Conservation (phyloP, 2,888 invertebrate genomes). For the Noctua janthe region DNA sequence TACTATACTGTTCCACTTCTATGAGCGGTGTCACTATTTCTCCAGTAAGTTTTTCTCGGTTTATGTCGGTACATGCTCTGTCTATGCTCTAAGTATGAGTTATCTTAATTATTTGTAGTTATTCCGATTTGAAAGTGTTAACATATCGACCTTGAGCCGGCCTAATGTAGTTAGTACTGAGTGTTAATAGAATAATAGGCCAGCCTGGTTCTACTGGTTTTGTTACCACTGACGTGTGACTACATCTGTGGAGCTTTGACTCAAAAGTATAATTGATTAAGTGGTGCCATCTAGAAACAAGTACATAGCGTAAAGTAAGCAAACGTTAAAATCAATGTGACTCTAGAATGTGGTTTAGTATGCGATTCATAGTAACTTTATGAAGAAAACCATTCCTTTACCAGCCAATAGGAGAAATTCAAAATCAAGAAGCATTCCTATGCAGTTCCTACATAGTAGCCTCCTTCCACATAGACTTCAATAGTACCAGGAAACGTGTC, state of each 20-base stretch:
- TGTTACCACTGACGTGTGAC: too few relatives aligned
- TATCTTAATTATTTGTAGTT: neutral
- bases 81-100: neutral
- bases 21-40: neutral
- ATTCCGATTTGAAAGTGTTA: neutral
- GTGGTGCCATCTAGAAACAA: neutral
- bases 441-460: conserved; percentile 33
- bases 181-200: neutral
- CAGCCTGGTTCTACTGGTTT: neutral
- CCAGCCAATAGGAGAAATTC: neutral
- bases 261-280: neutral
- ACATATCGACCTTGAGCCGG: neutral
- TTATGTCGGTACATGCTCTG: neutral
- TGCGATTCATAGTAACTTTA: neutral
- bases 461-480: conserved; percentile 11
- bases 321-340: neutral
- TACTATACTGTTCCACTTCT: neutral
- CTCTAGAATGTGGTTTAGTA: neutral
- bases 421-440: conserved; percentile 2
- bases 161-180: neutral
- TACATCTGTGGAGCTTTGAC: neutral
- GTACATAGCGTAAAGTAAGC: neutral
- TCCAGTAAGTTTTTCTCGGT: neutral
- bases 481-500: conserved; percentile 59
- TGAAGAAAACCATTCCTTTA: neutral